A percentile compares a stretch with the other conserved stretches of the same genome.
Conservation (phyloP, 35 echinoderm and acorn worm species). For the Antedon bifida region DNA sequence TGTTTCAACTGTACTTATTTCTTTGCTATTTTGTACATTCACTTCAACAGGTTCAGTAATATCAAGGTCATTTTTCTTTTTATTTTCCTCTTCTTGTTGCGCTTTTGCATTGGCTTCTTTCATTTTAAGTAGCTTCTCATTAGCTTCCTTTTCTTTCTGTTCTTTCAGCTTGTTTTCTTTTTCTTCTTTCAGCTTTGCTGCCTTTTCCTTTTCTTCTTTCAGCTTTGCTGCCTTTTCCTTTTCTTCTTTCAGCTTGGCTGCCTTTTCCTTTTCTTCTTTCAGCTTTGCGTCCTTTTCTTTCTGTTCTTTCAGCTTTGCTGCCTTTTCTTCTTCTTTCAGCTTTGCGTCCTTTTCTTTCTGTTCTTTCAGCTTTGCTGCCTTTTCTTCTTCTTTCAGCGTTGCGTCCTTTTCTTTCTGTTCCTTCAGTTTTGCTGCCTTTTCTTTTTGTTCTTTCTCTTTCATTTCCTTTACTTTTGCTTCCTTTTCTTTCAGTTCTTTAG, state of each 20-base stretch:
- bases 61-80: no score
- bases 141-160: constrained; percentile 9
- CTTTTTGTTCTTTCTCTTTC: background rate
- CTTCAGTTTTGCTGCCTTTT: background rate
- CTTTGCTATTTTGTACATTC: no score
- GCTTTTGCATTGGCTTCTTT: no score
- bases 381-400: constrained; percentile 12
- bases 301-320: background rate
- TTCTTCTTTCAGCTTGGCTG: constrained; percentile 4
- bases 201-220: background rate
- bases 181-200: background rate
- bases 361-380: background rate
- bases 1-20: no score
- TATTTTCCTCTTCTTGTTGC: no score
- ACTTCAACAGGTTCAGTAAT: no score
- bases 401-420: background rate
- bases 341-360: background rate
- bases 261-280: no score
- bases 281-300: constrained; percentile 12
- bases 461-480: constrained; percentile 2
- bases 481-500: background rate
- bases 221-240: background rate
- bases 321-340: constrained; percentile 4
- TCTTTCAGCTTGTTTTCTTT: background rate
- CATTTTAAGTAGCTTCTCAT: background rate